phyloP scores from a whole-genome alignment of 2,113 vertebrate genomes.

The Amblyopsis rosae region DNA sequence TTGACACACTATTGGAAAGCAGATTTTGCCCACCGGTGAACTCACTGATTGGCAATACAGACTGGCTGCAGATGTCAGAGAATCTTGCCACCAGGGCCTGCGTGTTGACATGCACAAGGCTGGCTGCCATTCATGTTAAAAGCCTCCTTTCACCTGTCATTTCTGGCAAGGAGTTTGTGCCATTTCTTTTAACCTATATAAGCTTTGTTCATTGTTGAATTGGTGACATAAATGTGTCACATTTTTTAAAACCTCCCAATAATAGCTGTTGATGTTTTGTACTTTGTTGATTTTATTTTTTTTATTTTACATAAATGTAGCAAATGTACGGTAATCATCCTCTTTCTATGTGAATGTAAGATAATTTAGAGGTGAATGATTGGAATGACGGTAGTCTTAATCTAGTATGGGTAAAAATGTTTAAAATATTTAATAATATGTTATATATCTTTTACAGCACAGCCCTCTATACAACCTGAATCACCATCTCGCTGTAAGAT shows the following conservation, averaged over 20 bases:
- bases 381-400: slow-evolving; percentile 28
- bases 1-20: slow-evolving; percentile 47
- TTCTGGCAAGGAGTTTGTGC: slow-evolving; percentile 43
- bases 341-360: slow-evolving; percentile 61
- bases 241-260: slow-evolving; percentile 32
- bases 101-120: slow-evolving; percentile 32
- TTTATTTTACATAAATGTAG: slow-evolving; percentile 56
- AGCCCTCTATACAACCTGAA: slow-evolving; percentile 25
- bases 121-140: slow-evolving; percentile 18
- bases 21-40: neutral
- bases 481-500: neutral
- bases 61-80: slow-evolving; percentile 34
- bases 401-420: slow-evolving; percentile 24
- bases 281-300: slow-evolving; percentile 10
- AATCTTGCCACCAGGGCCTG: slow-evolving; percentile 59
- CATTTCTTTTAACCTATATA: slow-evolving; percentile 47
- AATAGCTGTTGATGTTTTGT: slow-evolving; percentile 48
- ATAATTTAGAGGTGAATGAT: slow-evolving; percentile 27
- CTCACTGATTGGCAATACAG: slow-evolving; percentile 19
- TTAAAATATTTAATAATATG: slow-evolving; percentile 19
- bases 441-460: slow-evolving; percentile 34
- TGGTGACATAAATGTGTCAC: slow-evolving; percentile 38
- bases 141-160: slow-evolving; percentile 36
- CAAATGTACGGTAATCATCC: slow-evolving; percentile 55
- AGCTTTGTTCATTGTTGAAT: slow-evolving; percentile 48